phyloP scores from a whole-genome alignment of 1,140 invertebrate genomes.

The Habropoda laboriosa region DNA sequence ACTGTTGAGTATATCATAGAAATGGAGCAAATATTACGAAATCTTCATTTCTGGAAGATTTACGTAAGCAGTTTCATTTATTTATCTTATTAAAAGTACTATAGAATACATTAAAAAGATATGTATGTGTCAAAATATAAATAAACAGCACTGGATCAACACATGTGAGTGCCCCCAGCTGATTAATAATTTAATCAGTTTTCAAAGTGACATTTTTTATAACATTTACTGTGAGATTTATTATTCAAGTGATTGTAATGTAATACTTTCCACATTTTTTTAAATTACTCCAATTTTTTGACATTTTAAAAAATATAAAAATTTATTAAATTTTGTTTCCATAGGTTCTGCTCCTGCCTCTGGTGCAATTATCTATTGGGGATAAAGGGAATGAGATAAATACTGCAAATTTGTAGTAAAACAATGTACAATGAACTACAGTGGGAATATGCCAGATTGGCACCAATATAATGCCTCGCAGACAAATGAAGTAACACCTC shows the following conservation, averaged over 20 bases:
- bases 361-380: conserved; percentile 15
- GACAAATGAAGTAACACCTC: conserved; percentile 54
- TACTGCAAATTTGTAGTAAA: conserved; percentile 44
- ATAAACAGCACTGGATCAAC: not conserved
- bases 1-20: not conserved
- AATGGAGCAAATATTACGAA: not conserved
- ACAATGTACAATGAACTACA: conserved; percentile 72
- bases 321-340: conserved; percentile 16
- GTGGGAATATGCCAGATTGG: conserved; percentile 68
- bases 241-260: not conserved
- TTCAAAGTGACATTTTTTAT: not conserved
- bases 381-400: conserved; percentile 43
- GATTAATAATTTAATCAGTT: not conserved
- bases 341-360: conserved; percentile 56
- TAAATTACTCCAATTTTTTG: not conserved
- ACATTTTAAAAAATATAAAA: not conserved
- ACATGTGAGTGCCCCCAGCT: not conserved
- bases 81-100: no score
- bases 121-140: not conserved
- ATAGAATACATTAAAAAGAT: not conserved
- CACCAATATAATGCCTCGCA: conserved; percentile 65
- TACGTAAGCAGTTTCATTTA: not conserved
- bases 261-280: not conserved
- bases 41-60: not conserved
- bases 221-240: not conserved